Percentiles rank a stretch among this genome's conserved stretches.
phyloP scores from a whole-genome alignment of 2,888 invertebrate species.

The Ectemnius cavifrons region DNA sequence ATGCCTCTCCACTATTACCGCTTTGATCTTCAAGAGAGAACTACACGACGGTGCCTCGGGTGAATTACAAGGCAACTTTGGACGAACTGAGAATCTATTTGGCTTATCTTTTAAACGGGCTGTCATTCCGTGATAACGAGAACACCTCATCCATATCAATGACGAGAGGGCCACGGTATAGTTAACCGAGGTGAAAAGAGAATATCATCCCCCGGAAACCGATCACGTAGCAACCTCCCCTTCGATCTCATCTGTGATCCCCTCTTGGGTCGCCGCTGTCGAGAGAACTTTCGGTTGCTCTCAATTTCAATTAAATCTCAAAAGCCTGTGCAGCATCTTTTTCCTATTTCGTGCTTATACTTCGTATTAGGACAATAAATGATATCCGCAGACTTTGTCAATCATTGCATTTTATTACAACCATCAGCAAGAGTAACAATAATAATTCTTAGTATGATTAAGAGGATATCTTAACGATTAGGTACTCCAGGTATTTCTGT shows the following conservation, averaged over 20 bases:
- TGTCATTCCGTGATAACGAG: slow-evolving; percentile 40
- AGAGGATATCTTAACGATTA: slow-evolving; percentile 44
- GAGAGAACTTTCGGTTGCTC: slow-evolving; percentile 39
- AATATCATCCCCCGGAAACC: slow-evolving; percentile 45
- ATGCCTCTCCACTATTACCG: too few species aligned
- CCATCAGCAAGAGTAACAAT: slow-evolving; percentile 43
- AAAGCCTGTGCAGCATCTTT: not conserved
- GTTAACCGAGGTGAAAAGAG: slow-evolving; percentile 45
- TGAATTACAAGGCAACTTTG: too few species aligned
- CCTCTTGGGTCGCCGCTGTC: slow-evolving; percentile 23
- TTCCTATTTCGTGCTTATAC: not conserved
- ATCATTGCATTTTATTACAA: slow-evolving; percentile 55
- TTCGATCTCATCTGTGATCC: slow-evolving; percentile 17
- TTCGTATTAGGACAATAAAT: too few species aligned
- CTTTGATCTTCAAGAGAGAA: too few species aligned
- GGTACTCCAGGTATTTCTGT: slow-evolving; percentile 17
- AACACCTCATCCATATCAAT: slow-evolving; percentile 65
- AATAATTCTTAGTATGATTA: slow-evolving; percentile 50
- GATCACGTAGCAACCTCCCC: slow-evolving; percentile 44
- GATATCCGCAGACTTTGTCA: too few species aligned
- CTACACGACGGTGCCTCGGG: too few species aligned
- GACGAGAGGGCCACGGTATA: slow-evolving; percentile 39
- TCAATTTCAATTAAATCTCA: slow-evolving; percentile 56
- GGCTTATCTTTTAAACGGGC: slow-evolving; percentile 62
- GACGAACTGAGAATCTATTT: slow-evolving; percentile 57